Evolutionary conservation across 2,797 vertebrate species (phyloP), one percentile per base, ranked within the genome.

Genomic region (Hirundo rustica): DNA sequence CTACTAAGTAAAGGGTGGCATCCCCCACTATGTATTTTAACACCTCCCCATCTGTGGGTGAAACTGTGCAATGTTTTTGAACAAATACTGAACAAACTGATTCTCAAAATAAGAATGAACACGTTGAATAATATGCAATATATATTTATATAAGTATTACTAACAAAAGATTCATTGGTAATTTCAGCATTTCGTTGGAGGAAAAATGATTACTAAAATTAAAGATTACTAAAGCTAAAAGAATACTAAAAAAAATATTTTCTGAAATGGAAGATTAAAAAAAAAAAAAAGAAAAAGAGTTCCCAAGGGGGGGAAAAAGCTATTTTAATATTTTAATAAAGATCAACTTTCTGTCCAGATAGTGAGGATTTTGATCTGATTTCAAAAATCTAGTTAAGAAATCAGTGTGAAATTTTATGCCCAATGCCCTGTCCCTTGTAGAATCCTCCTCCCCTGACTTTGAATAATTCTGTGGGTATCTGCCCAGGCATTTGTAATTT

Each of bases 141-240:
- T 29, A 14, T 29, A 21, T 47, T 9, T 9, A 5, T 27, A 4
- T n/a, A 34, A 9, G 65, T 30, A 40, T 54, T 36, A 8, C 10
- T 64, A 38, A n/a, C 1, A 45, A 72, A 70, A 30, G 26, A 7
- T 53, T 25, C 1, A 4, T 38, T 2, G 0, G 22, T 13, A 1
- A 7, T 65, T 85, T 53, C 44, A 70, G 10, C 6, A 45, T 36
- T 79, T 85, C 44, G 3, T 48, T 48, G 34, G 21, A 55, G 10
- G 32, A 23, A 32, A 73, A 13, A 10, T 38, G 9, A 60, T 5
- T 64, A 16, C 1, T 25, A 34, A n/a, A 34, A 57, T 34, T 34
- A 16, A 25, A 57, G 55, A 34, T 25, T 58, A 58, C 10, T 25
- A 17, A 36, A 57, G 34, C 21, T 57, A 54, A 34, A 57, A 16